phyloP scores from a whole-genome alignment of 2,113 vertebrate genomes.

The Lipotes vexillifer region DNA sequence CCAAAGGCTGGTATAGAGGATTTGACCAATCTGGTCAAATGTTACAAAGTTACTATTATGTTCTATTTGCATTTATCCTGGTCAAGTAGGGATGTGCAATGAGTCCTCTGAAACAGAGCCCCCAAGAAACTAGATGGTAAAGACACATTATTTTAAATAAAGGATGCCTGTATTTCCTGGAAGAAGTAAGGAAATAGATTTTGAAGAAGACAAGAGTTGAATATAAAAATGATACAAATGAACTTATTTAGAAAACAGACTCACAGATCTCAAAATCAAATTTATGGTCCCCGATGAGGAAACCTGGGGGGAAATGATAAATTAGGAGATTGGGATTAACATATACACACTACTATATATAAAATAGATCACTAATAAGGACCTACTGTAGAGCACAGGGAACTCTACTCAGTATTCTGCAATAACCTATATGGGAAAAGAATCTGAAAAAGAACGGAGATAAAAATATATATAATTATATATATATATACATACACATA shows the following conservation, averaged over 20 bases:
- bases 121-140: background rate
- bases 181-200: background rate
- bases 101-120: background rate
- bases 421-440: background rate
- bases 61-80: background rate
- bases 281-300: background rate
- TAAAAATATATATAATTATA: background rate
- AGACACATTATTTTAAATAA: background rate
- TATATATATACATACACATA: no score
- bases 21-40: background rate
- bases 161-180: background rate
- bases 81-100: background rate
- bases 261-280: background rate
- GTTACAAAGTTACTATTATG: background rate
- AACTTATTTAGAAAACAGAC: background rate
- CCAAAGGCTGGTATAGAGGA: background rate
- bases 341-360: background rate
- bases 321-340: background rate
- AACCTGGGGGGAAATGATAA: background rate
- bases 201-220: background rate
- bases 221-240: background rate
- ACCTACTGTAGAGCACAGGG: background rate
- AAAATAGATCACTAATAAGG: background rate
- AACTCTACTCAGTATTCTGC: background rate
- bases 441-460: background rate